These are phyloP conservation scores for Harpalus rubripes DNA, from an alignment of 2,888 invertebrate genomes.

Conservation along the genomic window DNA sequence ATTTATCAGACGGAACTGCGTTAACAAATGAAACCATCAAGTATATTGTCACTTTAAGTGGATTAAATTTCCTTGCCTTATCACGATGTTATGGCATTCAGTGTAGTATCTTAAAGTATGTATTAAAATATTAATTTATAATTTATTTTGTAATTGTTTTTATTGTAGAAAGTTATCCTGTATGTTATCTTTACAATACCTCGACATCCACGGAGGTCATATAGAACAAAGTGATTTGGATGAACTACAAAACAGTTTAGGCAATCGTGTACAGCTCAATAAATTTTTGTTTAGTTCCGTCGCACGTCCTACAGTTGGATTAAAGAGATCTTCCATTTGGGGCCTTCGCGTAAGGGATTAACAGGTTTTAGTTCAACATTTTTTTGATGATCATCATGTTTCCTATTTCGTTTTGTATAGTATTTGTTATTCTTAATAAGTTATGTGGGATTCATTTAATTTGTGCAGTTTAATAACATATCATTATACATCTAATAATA, in stretches of 20 bases:
- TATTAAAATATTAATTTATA: constrained; percentile 69
- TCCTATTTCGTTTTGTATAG: constrained; percentile 34
- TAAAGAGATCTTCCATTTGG: constrained; percentile 94
- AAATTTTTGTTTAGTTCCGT: constrained; percentile 90
- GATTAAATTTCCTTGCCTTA: constrained; percentile 87
- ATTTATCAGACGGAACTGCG: constrained; percentile 91
- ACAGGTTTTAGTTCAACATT: constrained; percentile 68
- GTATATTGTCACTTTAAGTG: constrained; percentile 80
- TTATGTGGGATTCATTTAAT: not conserved
- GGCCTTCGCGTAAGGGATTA: constrained; percentile 90
- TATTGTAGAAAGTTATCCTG: constrained; percentile 48
- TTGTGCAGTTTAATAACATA: too few species aligned
- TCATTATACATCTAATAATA: too few species aligned
- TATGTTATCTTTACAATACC: constrained; percentile 83
- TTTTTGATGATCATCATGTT: not conserved
- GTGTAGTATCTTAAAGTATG: constrained; percentile 85
- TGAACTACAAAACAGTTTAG: constrained; percentile 80
- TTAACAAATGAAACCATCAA: constrained; percentile 83
- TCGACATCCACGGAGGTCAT: constrained; percentile 92
- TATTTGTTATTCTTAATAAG: constrained; percentile 32
- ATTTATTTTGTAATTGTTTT: not conserved
- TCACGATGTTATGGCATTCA: constrained; percentile 91
- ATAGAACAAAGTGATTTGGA: constrained; percentile 81
- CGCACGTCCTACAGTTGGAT: constrained; percentile 93
- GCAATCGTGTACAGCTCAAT: constrained; percentile 83